A percentile compares a stretch with the other conserved stretches of the same genome.
These are phyloP conservation scores for Micrasema longulum DNA, from an alignment of 1,140 invertebrate species.

Conservation along the genomic window DNA sequence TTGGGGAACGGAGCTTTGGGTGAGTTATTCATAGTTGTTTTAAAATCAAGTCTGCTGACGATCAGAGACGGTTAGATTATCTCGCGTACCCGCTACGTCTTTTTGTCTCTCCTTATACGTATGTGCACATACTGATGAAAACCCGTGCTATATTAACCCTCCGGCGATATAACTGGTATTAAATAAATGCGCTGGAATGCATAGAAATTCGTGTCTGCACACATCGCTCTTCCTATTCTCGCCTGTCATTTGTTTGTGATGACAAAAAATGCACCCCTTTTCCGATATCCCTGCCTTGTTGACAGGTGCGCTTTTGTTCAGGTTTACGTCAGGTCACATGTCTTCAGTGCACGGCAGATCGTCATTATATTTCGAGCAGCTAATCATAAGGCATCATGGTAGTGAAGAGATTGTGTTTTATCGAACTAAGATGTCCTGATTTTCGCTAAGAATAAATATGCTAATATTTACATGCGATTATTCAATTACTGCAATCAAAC, in stretches of 20 bases:
- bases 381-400: too few relatives aligned
- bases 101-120: constrained; percentile 36
- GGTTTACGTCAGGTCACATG: not conserved
- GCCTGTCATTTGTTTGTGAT: constrained; percentile 2
- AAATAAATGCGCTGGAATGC: constrained; percentile 19
- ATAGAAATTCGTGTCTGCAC: constrained; percentile 7
- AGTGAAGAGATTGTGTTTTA: too few relatives aligned
- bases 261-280: constrained; percentile 18
- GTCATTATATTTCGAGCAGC: too few relatives aligned
- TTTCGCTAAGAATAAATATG: too few relatives aligned
- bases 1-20: constrained; percentile 53
- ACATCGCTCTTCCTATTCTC: not conserved
- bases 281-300: not conserved
- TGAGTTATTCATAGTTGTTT: constrained; percentile 41
- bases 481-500: too few relatives aligned
- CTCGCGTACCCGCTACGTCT: constrained; percentile 32
- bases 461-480: too few relatives aligned
- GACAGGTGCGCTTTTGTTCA: constrained; percentile 29
- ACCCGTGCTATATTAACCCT: constrained; percentile 19
- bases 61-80: constrained; percentile 29
- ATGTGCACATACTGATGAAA: constrained; percentile 32
- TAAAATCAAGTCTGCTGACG: not conserved
- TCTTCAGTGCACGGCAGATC: too few relatives aligned
- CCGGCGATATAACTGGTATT: constrained; percentile 19
- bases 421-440: too few relatives aligned